Conservation (phyloP, 2,113 vertebrate genomes). For the Neotragus pygmaeus region DNA sequence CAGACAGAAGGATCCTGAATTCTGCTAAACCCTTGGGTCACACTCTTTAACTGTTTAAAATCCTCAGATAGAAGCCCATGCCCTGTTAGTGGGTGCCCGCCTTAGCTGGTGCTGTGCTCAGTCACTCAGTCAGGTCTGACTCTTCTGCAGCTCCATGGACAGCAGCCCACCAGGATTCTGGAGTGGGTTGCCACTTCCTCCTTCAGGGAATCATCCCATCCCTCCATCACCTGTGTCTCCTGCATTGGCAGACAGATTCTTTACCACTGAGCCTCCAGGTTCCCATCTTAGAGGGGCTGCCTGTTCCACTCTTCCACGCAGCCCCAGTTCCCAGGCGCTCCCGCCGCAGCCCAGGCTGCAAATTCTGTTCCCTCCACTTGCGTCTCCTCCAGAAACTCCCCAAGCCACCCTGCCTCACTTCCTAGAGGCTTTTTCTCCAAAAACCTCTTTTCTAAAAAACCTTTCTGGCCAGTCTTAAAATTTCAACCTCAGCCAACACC, state of each 20-base stretch:
- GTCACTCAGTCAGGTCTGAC: background rate
- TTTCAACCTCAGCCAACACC: background rate
- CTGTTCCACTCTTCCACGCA: background rate
- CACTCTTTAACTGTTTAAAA: background rate
- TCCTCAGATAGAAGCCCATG: background rate
- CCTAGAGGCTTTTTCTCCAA: background rate
- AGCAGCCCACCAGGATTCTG: background rate
- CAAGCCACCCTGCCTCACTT: background rate
- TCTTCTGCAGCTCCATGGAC: background rate
- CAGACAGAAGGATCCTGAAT: background rate
- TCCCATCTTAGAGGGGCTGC: background rate
- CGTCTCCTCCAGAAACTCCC: background rate
- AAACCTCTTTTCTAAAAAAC: background rate
- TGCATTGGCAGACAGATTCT: background rate
- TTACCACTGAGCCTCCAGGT: background rate
- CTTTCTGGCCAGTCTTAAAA: background rate
- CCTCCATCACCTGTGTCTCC: background rate
- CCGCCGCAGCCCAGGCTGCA: background rate
- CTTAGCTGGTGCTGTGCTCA: background rate
- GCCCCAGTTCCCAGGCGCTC: rapidly evolving
- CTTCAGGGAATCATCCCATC: background rate
- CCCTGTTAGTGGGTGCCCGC: background rate
- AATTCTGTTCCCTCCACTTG: background rate
- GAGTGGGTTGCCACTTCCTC: background rate
- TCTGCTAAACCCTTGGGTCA: background rate